phyloP scores from a whole-genome alignment of 2,888 invertebrate species.

The Drosophila histrio region DNA sequence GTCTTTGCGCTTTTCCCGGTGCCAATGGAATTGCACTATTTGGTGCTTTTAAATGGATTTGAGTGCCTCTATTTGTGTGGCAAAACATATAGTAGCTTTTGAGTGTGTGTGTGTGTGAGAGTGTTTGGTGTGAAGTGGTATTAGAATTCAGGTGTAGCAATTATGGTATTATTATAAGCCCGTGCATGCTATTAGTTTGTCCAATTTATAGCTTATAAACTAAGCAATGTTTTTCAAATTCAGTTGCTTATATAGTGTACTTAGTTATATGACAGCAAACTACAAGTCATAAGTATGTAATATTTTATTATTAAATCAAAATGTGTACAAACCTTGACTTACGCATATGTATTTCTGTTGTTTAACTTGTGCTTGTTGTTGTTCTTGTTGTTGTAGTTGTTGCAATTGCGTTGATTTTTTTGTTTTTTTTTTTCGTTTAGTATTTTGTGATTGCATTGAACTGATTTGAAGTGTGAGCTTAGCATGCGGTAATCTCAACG shows the following conservation, averaged over 20 bases:
- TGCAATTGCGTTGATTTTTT: constrained; percentile 67
- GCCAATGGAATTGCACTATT: constrained; percentile 54
- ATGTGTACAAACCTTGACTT: constrained; percentile 79
- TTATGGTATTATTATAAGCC: constrained; percentile 22
- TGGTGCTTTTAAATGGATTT: constrained; percentile 12
- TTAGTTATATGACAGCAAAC: constrained; percentile 17
- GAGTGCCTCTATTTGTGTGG: constrained; percentile 5
- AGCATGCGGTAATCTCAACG: constrained; percentile 71
- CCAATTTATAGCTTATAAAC: constrained; percentile 54
- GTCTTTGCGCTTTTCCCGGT: not conserved
- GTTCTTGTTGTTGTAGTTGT: constrained; percentile 58
- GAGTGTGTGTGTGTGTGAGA: constrained; percentile 3
- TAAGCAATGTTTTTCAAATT: constrained; percentile 38
- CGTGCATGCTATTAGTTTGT: constrained; percentile 51
- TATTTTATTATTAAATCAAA: constrained; percentile 23
- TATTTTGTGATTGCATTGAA: constrained; percentile 67
- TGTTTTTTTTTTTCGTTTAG: constrained; percentile 61
- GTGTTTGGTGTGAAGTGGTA: constrained; percentile 6
- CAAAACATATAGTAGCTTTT: constrained; percentile 1
- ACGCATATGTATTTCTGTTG: constrained; percentile 71
- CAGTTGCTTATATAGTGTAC: constrained; percentile 11
- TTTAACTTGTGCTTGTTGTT: constrained; percentile 67
- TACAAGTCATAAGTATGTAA: constrained; percentile 12
- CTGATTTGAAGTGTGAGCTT: constrained; percentile 65
- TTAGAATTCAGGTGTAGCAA: constrained; percentile 35